Base-by-base conservation (phyloP, 2,797 vertebrate genomes). In the Alosa sapidissima region DNA sequence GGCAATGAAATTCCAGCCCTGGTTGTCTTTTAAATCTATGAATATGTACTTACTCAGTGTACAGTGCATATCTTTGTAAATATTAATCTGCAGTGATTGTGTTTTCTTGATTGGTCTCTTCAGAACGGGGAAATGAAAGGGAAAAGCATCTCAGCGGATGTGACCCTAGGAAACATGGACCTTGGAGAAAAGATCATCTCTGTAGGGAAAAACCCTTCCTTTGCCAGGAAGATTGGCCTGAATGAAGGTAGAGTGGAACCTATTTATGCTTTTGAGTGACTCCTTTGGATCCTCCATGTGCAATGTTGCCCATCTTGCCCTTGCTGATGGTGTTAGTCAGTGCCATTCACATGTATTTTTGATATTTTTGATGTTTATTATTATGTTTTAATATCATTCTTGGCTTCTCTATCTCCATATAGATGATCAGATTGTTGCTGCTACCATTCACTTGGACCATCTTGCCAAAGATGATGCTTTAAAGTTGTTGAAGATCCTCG, bases 391-490 rank as follows among this genome's bases (percentile, higher is more conserved):
- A 62, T 62, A n/a, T 24, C 19, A 62, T 19, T 60, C 7, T 13
- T 68, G n/a, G 21, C 3, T 1, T 5, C 54, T 48, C 19, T 58
- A 55, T 83, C 55, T 91, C 89, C 78, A 36, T 89, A 45, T 89
- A 95, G 94, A 92, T 16, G 93, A 96, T 84, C 90, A 94, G 86
- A 92, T 96, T 83, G 91, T 95, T 48, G 92, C 92, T 82, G 96
- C 95, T 58, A 96, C 95, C 0, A 90, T 97, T 89, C 94, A 93
- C 85, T 90, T 96, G 1, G 93, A 93, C 82, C 93, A 95, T 81
- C 93, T 96, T 5, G 89, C 88, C 19, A 91, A 94, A 90, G 85
- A 91, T 13, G 93, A 97, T 2, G 91, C 93, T 21, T 13, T 89
- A 36, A 87, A 89, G 33, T 88, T 97, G 81, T 88, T 97, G 85